Percentiles rank a stretch among this genome's conserved stretches.
phyloP scores from a whole-genome alignment of 2,113 vertebrate genomes.

The Cepphus grylle region DNA sequence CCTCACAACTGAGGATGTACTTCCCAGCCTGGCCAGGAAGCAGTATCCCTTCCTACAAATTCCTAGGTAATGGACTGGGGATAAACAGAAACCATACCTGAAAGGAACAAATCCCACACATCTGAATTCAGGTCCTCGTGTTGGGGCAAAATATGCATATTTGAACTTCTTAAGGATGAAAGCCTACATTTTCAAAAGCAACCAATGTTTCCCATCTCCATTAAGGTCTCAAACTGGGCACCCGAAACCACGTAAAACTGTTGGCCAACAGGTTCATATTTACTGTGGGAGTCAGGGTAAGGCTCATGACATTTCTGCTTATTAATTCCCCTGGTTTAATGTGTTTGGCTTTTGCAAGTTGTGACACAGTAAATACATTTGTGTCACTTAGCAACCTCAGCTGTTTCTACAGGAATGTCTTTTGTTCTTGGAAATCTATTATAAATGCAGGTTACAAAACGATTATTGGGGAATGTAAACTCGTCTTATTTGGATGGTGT shows the following conservation, averaged over 20 bases:
- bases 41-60: background rate
- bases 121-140: background rate
- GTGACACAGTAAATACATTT: constrained; percentile 43
- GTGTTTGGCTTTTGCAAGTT: constrained; percentile 16
- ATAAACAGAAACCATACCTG: background rate
- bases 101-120: background rate
- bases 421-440: constrained; percentile 55
- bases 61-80: background rate
- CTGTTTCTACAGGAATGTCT: constrained; percentile 46
- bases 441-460: constrained; percentile 14
- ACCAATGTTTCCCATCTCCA: background rate
- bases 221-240: background rate
- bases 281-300: background rate
- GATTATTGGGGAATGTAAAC: background rate
- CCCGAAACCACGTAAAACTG: background rate
- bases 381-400: constrained; percentile 62
- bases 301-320: background rate
- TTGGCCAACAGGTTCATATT: background rate
- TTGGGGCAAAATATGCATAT: background rate
- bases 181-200: background rate
- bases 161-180: background rate
- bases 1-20: background rate
- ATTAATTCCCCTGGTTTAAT: background rate
- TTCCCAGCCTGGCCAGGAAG: background rate
- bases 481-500: background rate